Conservation (phyloP, 2,888 invertebrate species). For the Torymus texanus region DNA sequence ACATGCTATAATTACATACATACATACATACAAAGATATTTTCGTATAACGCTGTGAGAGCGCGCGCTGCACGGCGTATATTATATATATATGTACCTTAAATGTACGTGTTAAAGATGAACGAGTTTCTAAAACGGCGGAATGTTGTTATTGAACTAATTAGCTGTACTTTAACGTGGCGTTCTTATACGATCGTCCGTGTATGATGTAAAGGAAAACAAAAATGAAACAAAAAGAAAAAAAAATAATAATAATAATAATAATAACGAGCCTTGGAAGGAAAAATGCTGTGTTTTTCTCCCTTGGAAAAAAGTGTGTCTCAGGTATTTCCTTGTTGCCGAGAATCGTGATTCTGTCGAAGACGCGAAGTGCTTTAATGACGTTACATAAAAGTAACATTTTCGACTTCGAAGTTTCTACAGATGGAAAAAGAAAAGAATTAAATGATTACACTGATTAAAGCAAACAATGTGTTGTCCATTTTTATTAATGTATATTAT, state of each 20-base stretch:
- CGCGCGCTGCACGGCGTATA: too few relatives aligned
- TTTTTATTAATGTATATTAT: conserved; percentile 10
- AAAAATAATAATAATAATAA: too few relatives aligned
- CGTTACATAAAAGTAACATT: conserved; percentile 33
- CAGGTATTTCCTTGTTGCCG: conserved; percentile 12
- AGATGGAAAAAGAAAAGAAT: not conserved
- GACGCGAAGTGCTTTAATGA: conserved; percentile 6
- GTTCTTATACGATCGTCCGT: not conserved
- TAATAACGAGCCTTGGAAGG: not conserved
- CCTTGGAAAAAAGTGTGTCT: not conserved
- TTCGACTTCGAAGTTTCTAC: conserved; percentile 29
- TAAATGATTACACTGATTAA: not conserved
- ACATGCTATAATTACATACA: too few relatives aligned
- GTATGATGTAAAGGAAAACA: too few relatives aligned
- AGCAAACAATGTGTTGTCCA: conserved; percentile 5
- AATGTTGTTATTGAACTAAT: conserved; percentile 8
- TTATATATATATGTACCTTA: too few relatives aligned
- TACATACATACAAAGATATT: conserved; percentile 23
- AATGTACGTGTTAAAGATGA: not conserved
- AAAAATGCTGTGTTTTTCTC: not conserved
- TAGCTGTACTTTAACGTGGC: not conserved
- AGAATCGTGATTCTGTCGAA: not conserved
- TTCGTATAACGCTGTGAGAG: conserved; percentile 29
- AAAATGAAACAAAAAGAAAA: too few relatives aligned
- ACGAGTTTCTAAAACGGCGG: conserved; percentile 6